A percentile compares a stretch with the other conserved stretches of the same genome.
These are phyloP conservation scores for Catocala sponsa DNA, from an alignment of 2,888 invertebrate species.

Conservation along the genomic window DNA sequence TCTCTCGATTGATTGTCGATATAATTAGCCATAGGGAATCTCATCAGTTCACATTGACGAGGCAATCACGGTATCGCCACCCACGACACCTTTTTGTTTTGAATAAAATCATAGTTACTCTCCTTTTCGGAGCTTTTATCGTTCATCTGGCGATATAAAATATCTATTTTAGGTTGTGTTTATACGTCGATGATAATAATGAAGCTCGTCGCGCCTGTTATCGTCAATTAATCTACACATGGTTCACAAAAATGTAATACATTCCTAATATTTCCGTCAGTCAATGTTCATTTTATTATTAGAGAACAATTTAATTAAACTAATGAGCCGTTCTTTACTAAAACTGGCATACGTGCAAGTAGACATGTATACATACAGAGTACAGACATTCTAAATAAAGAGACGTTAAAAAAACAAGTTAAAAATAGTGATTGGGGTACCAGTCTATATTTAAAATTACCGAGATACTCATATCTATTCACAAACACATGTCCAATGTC, in stretches of 20 bases:
- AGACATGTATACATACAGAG: slow-evolving; percentile 5
- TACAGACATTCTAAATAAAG: slow-evolving; percentile 16
- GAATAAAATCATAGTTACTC: slow-evolving; percentile 46
- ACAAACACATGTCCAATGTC: slow-evolving; percentile 25
- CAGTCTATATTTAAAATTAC: slow-evolving; percentile 46
- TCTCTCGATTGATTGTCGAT: slow-evolving; percentile 74
- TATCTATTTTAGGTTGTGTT: slow-evolving; percentile 55
- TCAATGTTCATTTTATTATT: slow-evolving; percentile 31
- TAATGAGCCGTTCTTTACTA: slow-evolving; percentile 23
- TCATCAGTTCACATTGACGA: slow-evolving; percentile 46
- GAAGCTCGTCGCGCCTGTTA: slow-evolving; percentile 46
- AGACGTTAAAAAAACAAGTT: slow-evolving; percentile 27
- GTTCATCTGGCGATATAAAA: slow-evolving; percentile 56
- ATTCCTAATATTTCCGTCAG: slow-evolving; percentile 18
- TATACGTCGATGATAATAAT: slow-evolving; percentile 46
- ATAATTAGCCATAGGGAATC: slow-evolving; percentile 64
- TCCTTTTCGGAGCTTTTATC: slow-evolving; percentile 52
- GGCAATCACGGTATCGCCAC: slow-evolving; percentile 43
- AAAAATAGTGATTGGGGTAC: slow-evolving; percentile 51
- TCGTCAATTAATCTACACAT: slow-evolving; percentile 38
- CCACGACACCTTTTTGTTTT: slow-evolving; percentile 48
- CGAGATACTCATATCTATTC: slow-evolving; percentile 33
- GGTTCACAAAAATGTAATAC: slow-evolving; percentile 28
- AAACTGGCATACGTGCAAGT: neutral
- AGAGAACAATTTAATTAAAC: slow-evolving; percentile 35